phyloP scores from a whole-genome alignment of 2,888 invertebrate species.

The Catocala nupta region DNA sequence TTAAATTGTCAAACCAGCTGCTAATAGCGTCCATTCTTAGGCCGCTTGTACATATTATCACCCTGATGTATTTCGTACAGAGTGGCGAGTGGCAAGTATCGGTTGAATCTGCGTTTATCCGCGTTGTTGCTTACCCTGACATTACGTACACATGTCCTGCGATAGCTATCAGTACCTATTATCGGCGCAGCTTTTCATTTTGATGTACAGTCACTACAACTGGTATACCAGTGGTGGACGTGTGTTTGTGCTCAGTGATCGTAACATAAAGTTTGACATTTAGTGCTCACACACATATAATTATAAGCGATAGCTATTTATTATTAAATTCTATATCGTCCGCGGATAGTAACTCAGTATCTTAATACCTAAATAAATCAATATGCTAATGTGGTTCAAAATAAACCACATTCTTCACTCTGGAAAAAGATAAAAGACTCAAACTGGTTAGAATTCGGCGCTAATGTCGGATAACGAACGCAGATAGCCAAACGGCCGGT shows the following conservation, averaged over 20 bases:
- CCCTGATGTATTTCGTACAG: conserved; percentile 9
- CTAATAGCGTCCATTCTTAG: conserved; percentile 27
- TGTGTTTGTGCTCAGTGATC: conserved; percentile 52
- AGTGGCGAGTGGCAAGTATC: conserved; percentile 28
- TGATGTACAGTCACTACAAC: conserved; percentile 69
- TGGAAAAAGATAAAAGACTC: conserved; percentile 64
- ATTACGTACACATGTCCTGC: conserved; percentile 49
- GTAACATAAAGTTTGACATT: not conserved
- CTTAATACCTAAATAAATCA: conserved; percentile 26
- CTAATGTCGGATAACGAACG: conserved; percentile 67
- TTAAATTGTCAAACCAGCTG: conserved; percentile 42
- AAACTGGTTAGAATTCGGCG: conserved; percentile 76
- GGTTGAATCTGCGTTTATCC: conserved; percentile 39
- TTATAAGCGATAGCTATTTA: no score
- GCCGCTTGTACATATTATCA: conserved; percentile 19
- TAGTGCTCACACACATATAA: no score
- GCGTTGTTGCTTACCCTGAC: conserved; percentile 51
- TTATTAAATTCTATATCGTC: no score
- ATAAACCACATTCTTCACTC: conserved; percentile 51
- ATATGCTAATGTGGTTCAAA: conserved; percentile 41
- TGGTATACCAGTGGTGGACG: conserved; percentile 66
- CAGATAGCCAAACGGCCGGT: conserved; percentile 65
- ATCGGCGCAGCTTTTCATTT: conserved; percentile 65
- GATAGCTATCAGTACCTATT: conserved; percentile 61
- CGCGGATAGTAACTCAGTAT: not conserved